Conservation (phyloP, 2,888 invertebrate genomes). For the Lepidochitona cinerea region DNA sequence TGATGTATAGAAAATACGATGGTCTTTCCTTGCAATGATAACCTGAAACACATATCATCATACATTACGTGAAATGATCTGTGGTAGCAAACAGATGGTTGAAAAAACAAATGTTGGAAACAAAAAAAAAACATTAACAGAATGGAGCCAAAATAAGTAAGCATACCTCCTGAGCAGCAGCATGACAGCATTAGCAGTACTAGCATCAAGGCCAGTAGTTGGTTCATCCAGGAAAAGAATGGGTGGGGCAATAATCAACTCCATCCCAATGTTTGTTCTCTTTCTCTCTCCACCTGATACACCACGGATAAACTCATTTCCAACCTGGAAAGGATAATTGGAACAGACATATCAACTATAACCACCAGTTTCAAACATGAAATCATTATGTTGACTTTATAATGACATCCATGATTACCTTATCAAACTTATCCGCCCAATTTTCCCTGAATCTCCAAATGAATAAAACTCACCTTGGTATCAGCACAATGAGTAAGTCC, state of each 20-base stretch:
- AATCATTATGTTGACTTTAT: not conserved
- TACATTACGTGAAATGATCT: not conserved
- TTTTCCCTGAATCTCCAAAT: no score
- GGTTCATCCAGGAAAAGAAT: slow-evolving; percentile 71
- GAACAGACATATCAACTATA: not conserved
- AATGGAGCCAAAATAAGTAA: not conserved
- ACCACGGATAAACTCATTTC: slow-evolving; percentile 69
- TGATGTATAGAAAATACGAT: slow-evolving; percentile 71
- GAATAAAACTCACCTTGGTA: no score
- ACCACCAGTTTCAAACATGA: not conserved
- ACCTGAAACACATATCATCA: slow-evolving; percentile 40
- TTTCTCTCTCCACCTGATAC: slow-evolving; percentile 71
- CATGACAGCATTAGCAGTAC: slow-evolving; percentile 70
- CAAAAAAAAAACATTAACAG: not conserved
- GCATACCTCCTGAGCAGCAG: slow-evolving; percentile 60
- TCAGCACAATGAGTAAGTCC: slow-evolving; percentile 65
- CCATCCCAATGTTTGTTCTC: slow-evolving; percentile 71
- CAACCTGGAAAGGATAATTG: slow-evolving; percentile 48
- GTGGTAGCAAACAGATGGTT: not conserved
- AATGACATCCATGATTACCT: no score
- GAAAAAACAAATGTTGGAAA: not conserved
- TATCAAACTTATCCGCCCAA: no score
- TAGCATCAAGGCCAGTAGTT: slow-evolving; percentile 70
- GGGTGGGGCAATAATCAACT: slow-evolving; percentile 68
- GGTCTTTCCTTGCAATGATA: slow-evolving; percentile 64